Percentiles rank a stretch among this genome's conserved stretches.
These are phyloP conservation scores for Trididemnum clinides DNA, from an alignment of 23 tunicate genomes.

Conservation along the genomic window DNA sequence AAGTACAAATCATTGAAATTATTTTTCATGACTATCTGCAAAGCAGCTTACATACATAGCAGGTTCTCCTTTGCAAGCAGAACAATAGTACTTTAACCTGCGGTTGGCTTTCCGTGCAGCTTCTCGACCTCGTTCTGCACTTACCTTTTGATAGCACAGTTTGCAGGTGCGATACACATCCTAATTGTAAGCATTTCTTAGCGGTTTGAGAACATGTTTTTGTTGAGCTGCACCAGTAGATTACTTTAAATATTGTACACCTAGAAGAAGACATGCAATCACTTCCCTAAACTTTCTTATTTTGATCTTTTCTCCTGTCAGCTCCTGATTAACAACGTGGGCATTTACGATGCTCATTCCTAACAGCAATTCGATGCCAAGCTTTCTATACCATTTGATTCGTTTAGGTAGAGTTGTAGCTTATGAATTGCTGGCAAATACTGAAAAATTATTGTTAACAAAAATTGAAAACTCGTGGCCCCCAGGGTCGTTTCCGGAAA, in stretches of 20 bases:
- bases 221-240: neutral
- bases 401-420: neutral
- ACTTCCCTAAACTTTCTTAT: neutral
- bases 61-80: neutral
- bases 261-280: too few relatives aligned
- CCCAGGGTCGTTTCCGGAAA: too few relatives aligned
- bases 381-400: neutral
- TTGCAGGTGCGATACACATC: neutral
- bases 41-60: neutral
- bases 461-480: too few relatives aligned
- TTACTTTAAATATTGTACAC: neutral
- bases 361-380: too few relatives aligned
- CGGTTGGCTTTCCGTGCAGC: neutral
- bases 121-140: too few relatives aligned
- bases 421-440: too few relatives aligned
- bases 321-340: neutral
- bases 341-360: too few relatives aligned
- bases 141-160: neutral
- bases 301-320: neutral
- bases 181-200: neutral
- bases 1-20: neutral
- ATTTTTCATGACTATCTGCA: neutral
- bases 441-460: too few relatives aligned
- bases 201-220: neutral
- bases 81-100: neutral